These are phyloP conservation scores for Eucidaris tribuloides DNA, from an alignment of 35 echinoderm and acorn worm species.

Conservation along the genomic window DNA sequence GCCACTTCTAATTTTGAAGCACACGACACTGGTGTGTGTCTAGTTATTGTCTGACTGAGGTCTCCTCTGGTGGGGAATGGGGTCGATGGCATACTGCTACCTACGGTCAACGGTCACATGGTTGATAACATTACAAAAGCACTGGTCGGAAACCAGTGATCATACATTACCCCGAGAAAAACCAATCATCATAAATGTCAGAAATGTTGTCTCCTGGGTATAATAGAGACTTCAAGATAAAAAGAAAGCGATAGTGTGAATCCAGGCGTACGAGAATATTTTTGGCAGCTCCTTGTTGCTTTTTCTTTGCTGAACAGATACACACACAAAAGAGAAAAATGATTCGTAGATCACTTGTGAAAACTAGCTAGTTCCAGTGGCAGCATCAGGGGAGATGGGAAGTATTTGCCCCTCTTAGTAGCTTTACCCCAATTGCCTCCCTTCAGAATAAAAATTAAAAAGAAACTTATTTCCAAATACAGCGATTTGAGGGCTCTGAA, in stretches of 20 bases:
- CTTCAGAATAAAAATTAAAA: too few species aligned
- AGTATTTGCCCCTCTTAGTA: too few species aligned
- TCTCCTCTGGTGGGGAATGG: background rate
- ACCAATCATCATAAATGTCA: conserved; percentile 24
- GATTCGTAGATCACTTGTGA: background rate
- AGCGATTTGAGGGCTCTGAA: too few species aligned
- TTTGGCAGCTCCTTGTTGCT: background rate
- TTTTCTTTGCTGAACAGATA: background rate
- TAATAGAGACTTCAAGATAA: background rate
- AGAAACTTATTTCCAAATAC: too few species aligned
- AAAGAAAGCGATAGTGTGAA: background rate
- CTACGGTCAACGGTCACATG: background rate
- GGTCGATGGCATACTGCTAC: too few species aligned
- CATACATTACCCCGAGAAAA: background rate
- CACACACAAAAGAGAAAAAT: background rate
- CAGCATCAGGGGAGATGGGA: background rate
- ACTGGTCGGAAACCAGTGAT: background rate
- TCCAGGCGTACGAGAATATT: background rate
- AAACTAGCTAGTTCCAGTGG: background rate
- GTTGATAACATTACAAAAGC: background rate
- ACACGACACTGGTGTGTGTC: background rate
- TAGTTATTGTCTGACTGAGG: background rate
- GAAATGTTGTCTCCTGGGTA: conserved; percentile 2
- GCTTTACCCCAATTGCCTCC: too few species aligned
- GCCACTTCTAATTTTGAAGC: background rate